Base-by-base conservation (phyloP, 2,797 vertebrate genomes). In the Brachyalestes nurse region DNA sequence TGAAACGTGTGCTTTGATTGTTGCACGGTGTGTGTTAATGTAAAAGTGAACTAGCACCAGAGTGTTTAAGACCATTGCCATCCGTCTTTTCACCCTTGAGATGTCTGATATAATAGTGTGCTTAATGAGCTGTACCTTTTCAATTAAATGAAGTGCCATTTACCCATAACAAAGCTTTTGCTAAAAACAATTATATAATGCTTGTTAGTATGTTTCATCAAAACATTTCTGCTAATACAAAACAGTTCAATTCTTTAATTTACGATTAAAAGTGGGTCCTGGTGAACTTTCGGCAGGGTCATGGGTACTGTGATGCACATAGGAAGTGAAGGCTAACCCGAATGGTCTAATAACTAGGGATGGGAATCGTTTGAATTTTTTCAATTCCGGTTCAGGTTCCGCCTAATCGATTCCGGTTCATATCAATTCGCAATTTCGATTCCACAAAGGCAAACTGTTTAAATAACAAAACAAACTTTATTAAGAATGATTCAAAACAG, bases 101-200 rank as follows among this genome's bases (percentile, higher is more conserved):
- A 70, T 58, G 51, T 78, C 45, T 64, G 19, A 53, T 4, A 19
- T 62, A 23, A 51, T 17, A 13, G 16, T 17, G 28, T 64, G 61
- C 38, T 71, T 28, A 25, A 71, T 51, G 47, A 51, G 47, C 45
- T 70, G 66, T 70, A 21, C 60, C 25, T 64, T 34, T 64, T 64
- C 61, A 38, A 38, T 64, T 38, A 64, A 64, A 64, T 17, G 5
- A 51, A 70, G 40, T 28, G 16, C 23, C 5, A 5, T 17, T 72
- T 72, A 5, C 3, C 57, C 9, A 23, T 5, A 21, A 51, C 7
- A n/a, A 28, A 5, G 19, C 23, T 19, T 69, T 64, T 12, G 64
- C 16, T 28, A 9, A 40, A 67, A 10, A 49, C 62, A 40, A 16
- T 66, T 77, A 45, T 40, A n/a, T 42, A 28, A 65, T 58, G 28